Conservation (phyloP, 2,113 vertebrate species). For the Urocitellus parryii region DNA sequence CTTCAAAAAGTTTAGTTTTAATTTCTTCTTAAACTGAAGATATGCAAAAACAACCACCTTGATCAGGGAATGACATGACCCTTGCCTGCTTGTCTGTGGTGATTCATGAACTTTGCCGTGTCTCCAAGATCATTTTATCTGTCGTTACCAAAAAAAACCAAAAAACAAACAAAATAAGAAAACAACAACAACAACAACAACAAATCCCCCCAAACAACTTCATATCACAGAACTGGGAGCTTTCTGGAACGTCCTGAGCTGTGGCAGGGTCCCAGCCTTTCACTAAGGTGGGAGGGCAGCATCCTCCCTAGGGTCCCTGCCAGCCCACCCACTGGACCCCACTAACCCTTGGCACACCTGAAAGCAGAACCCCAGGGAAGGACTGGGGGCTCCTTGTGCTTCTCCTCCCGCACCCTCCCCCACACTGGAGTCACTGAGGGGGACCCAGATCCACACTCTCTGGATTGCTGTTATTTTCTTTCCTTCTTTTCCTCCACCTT, state of each 20-base stretch:
- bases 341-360: not conserved
- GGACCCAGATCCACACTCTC: not conserved
- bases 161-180: too few species aligned
- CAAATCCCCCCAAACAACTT: not conserved
- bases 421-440: not conserved
- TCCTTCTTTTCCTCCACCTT: not conserved
- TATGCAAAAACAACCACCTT: constrained; percentile 61
- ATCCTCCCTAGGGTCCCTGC: not conserved
- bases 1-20: constrained; percentile 34
- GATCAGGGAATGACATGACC: constrained; percentile 45
- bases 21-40: constrained; percentile 44
- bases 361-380: not conserved
- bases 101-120: not conserved
- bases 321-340: not conserved
- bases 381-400: rapidly evolving
- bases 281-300: not conserved
- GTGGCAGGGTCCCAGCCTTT: not conserved
- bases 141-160: not conserved
- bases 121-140: not conserved
- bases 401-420: not conserved
- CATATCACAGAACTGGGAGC: not conserved
- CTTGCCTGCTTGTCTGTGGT: constrained; percentile 40
- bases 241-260: not conserved
- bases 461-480: not conserved
- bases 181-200: too few species aligned